Evolutionary conservation across 2,888 invertebrate genomes (phyloP).

Genomic region (Scaptomyza flava): DNA sequence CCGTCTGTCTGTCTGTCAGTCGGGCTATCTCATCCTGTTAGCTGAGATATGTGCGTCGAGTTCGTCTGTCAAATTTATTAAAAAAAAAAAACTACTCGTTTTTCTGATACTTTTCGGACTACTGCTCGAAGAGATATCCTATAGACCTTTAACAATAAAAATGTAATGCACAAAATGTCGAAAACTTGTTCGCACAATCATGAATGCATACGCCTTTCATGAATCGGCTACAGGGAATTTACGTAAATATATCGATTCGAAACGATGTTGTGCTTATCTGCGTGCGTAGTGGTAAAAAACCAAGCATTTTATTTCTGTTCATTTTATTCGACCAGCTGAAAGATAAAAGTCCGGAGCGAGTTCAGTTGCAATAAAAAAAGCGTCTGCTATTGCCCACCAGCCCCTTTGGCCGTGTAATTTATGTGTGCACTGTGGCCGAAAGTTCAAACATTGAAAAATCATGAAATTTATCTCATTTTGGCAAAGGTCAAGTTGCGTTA

Average conservation of each 20-base stretch:
- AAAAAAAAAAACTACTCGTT: conserved; percentile 57
- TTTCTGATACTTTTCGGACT: neutral
- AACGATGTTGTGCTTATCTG: conserved; percentile 50
- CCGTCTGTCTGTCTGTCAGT: conserved; percentile 30
- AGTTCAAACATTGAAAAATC: conserved; percentile 74
- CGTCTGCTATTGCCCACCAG: conserved; percentile 42
- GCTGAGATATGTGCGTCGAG: conserved; percentile 47
- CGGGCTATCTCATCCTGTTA: conserved; percentile 33
- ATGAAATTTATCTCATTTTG: conserved; percentile 71
- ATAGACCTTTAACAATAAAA: neutral
- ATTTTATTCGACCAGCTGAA: conserved; percentile 55
- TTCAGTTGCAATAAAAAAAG: conserved; percentile 55
- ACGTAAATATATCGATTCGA: conserved; percentile 34
- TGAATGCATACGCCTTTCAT: neutral
- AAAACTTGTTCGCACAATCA: neutral
- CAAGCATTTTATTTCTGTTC: conserved; percentile 62
- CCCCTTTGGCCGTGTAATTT: conserved; percentile 57
- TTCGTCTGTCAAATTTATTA: conserved; percentile 70
- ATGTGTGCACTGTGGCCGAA: conserved; percentile 66
- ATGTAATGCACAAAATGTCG: rapidly evolving
- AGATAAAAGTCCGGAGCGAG: conserved; percentile 51
- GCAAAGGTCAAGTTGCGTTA: conserved; percentile 64
- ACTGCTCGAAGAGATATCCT: conserved; percentile 19
- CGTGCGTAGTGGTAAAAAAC: conserved; percentile 43
- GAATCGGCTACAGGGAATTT: conserved; percentile 10